phyloP scores from a whole-genome alignment of 2,113 vertebrate species.

The Gopherus flavomarginatus region DNA sequence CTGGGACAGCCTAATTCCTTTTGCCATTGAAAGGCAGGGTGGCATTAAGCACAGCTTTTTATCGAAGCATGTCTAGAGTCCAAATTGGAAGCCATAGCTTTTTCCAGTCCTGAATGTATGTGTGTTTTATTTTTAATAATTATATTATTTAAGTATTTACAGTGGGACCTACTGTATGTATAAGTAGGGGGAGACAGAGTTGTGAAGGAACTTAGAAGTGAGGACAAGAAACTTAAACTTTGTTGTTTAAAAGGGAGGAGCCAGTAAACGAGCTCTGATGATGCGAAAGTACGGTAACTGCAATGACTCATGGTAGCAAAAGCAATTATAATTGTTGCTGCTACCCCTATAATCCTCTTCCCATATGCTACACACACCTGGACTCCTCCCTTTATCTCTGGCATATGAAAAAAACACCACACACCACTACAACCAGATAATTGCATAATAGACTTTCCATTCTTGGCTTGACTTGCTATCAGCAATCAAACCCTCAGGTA shows the following conservation, averaged over 20 bases:
- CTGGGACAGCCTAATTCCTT: background rate
- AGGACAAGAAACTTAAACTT: background rate
- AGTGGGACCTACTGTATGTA: background rate
- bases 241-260: background rate
- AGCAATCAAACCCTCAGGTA: background rate
- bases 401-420: background rate
- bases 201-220: background rate
- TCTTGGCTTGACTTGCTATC: background rate
- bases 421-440: background rate
- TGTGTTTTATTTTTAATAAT: background rate
- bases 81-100: background rate
- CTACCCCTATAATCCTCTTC: background rate
- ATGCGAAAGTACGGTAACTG: background rate
- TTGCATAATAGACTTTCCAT: background rate
- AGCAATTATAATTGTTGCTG: background rate
- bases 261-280: background rate
- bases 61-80: background rate
- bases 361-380: background rate
- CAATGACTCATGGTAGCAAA: background rate
- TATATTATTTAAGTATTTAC: background rate
- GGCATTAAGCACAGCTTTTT: conserved; percentile 17
- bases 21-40: background rate
- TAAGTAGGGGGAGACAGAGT: background rate
- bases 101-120: background rate
- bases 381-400: background rate